These are phyloP conservation scores for Tachysurus fulvidraco DNA, from an alignment of 2,113 vertebrate species.

Conservation along the genomic window DNA sequence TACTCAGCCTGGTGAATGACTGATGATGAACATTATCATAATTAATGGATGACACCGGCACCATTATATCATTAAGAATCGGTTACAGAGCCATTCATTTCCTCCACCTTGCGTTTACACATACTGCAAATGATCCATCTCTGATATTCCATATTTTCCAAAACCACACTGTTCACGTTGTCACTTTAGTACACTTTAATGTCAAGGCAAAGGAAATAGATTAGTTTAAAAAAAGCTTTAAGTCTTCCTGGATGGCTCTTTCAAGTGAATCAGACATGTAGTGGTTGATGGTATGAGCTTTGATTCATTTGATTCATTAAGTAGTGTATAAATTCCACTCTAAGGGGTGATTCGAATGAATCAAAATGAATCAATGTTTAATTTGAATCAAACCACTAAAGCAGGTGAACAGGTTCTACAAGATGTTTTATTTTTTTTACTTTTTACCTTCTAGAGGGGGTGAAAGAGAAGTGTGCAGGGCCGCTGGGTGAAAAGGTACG, in stretches of 20 bases:
- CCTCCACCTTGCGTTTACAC: background rate
- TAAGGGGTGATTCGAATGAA: background rate
- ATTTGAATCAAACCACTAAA: background rate
- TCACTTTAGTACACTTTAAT: too few species aligned
- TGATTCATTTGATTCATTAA: background rate
- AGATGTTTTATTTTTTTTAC: slow-evolving; percentile 66
- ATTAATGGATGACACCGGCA: slow-evolving; percentile 25
- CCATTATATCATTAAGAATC: background rate
- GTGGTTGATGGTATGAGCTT: background rate
- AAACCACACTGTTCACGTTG: too few species aligned
- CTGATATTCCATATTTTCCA: background rate
- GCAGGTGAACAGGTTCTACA: background rate
- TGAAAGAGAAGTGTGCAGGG: slow-evolving; percentile 91
- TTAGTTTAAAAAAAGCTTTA: background rate
- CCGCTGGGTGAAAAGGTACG: slow-evolving; percentile 90
- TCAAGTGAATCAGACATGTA: background rate
- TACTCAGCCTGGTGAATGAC: slow-evolving; percentile 26
- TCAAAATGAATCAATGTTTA: background rate
- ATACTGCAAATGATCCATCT: background rate
- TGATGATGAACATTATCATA: slow-evolving; percentile 34
- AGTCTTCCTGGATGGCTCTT: background rate
- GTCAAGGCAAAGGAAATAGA: too few species aligned
- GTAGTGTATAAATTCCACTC: background rate
- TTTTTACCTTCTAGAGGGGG: slow-evolving; percentile 90
- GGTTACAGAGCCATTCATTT: background rate